phyloP scores from a whole-genome alignment of 2,888 invertebrate genomes.

The Fissipunctia ypsillon region DNA sequence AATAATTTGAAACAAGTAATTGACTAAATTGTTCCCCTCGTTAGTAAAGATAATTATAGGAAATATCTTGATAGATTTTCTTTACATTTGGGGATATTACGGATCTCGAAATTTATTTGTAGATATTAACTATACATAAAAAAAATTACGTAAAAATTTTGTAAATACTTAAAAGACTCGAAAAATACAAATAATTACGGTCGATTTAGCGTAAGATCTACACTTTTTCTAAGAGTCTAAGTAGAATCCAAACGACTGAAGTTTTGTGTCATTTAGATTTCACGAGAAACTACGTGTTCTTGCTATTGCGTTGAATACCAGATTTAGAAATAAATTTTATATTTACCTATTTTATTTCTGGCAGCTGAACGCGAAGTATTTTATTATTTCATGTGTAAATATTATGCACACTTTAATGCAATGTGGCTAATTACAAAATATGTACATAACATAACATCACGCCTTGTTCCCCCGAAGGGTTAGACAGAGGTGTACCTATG shows the following conservation, averaged over 20 bases:
- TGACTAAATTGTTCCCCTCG: constrained; percentile 13
- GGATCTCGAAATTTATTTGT: constrained; percentile 23
- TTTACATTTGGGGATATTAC: neutral
- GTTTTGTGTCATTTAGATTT: constrained; percentile 64
- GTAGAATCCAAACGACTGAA: constrained; percentile 78
- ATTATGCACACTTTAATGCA: neutral
- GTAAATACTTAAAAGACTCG: constrained; percentile 53
- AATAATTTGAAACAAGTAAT: constrained; percentile 83
- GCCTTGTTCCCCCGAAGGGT: too few species aligned
- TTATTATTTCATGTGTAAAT: constrained; percentile 18
- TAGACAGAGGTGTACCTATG: too few species aligned
- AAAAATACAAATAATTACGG: constrained; percentile 38
- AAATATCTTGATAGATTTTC: constrained; percentile 25
- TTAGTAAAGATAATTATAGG: neutral
- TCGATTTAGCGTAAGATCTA: constrained; percentile 52
- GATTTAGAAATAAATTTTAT: constrained; percentile 24
- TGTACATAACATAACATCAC: too few species aligned
- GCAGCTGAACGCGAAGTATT: neutral
- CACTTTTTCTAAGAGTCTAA: constrained; percentile 71
- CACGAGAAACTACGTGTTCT: constrained; percentile 8
- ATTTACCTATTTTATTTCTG: constrained; percentile 10
- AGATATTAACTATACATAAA: constrained; percentile 32
- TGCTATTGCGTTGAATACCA: constrained; percentile 20
- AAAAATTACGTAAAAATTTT: constrained; percentile 27
- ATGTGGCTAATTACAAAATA: neutral